Percentiles rank a stretch among this genome's conserved stretches.
Conservation (phyloP, 2,888 invertebrate genomes). For the Parnassius orleans region DNA sequence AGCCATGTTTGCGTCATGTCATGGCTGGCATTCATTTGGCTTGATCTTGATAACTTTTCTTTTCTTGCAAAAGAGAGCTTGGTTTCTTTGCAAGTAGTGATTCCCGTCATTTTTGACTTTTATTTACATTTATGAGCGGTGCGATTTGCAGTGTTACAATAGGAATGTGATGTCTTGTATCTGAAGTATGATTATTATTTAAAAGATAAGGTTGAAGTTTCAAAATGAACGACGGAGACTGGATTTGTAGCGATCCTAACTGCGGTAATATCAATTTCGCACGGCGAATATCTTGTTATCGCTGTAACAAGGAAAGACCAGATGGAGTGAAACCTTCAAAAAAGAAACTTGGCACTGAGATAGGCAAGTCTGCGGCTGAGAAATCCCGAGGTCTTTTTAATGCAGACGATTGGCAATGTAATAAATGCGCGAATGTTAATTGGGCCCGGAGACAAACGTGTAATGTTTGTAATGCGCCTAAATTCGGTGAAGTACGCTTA, state of each 20-base stretch:
- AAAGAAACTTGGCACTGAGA: slow-evolving; percentile 96
- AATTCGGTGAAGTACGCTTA: slow-evolving; percentile 93
- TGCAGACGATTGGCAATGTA: slow-evolving; percentile 99
- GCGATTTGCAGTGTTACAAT: slow-evolving; percentile 36
- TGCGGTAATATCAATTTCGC: slow-evolving; percentile 98
- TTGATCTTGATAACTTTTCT: slow-evolving; percentile 68
- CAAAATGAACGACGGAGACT: slow-evolving; percentile 82
- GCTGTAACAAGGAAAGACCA: slow-evolving; percentile 89
- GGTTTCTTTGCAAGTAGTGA: slow-evolving; percentile 67
- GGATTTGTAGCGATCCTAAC: slow-evolving; percentile 84
- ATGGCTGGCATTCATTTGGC: slow-evolving; percentile 67
- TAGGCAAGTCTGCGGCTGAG: slow-evolving; percentile 98
- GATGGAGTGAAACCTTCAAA: slow-evolving; percentile 70
- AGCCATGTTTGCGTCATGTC: slow-evolving; percentile 40
- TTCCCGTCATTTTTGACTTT: slow-evolving; percentile 58
- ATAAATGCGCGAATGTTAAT: slow-evolving; percentile 99
- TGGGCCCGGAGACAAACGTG: slow-evolving; percentile 98
- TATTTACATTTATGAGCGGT: slow-evolving; percentile 55
- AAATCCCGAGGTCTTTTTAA: slow-evolving; percentile 97
- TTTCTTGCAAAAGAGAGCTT: slow-evolving; percentile 74
- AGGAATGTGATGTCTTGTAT: slow-evolving; percentile 31
- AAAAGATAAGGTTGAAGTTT: slow-evolving; percentile 19
- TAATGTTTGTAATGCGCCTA: slow-evolving; percentile 99
- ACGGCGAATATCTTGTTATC: slow-evolving; percentile 92
- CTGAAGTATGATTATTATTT: slow-evolving; percentile 24